Conservation (phyloP, 2,888 invertebrate species). For the Bibio marci region DNA sequence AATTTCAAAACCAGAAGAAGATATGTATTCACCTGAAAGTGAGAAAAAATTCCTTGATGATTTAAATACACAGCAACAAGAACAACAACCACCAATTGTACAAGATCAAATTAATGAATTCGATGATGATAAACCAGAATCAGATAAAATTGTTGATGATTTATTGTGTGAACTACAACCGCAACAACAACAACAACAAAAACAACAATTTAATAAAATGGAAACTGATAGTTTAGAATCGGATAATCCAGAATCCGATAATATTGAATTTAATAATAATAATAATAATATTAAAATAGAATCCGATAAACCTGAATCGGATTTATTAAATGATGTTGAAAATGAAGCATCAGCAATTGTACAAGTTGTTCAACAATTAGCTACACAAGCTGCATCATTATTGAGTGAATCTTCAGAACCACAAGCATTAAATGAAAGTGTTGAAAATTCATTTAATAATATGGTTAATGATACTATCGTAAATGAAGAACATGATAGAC, state of each 20-base stretch:
- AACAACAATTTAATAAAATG: not conserved
- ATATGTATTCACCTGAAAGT: slow-evolving; percentile 4
- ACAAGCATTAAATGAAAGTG: too few relatives aligned
- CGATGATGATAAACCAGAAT: not conserved
- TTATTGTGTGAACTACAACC: not conserved
- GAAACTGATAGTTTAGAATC: slow-evolving; percentile 1
- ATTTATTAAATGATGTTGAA: not conserved
- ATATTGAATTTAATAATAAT: not conserved
- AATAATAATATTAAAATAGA: not conserved
- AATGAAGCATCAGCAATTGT: not conserved
- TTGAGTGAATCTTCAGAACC: too few relatives aligned
- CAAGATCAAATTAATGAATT: not conserved
- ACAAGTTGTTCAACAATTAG: slow-evolving; percentile 3
- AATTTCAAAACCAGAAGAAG: slow-evolving; percentile 5
- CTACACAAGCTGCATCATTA: not conserved
- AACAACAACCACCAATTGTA: not conserved
- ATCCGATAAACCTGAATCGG: slow-evolving; percentile 2
- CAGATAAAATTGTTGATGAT: not conserved
- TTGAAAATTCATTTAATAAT: too few relatives aligned
- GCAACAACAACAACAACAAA: too few relatives aligned
- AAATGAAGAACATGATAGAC: too few relatives aligned
- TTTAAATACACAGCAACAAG: not conserved
- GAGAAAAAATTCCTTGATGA: slow-evolving; percentile 2
- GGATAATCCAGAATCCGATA: slow-evolving; percentile 5
- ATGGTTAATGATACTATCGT: too few relatives aligned